Base-by-base conservation (phyloP, 2,797 vertebrate genomes). In the Coracias cyanogaster region DNA sequence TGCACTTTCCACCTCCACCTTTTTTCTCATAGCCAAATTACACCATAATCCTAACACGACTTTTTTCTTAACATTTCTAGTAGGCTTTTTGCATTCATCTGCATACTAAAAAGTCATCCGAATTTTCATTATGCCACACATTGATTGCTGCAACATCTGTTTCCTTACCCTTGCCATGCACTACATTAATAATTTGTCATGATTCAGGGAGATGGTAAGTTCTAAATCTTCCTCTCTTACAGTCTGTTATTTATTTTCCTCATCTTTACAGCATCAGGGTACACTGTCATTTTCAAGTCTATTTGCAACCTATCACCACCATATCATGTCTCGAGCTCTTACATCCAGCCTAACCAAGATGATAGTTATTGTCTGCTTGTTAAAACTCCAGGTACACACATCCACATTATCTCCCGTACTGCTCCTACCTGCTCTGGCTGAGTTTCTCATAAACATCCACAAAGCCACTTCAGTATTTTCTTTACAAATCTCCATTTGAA, bases 21-120 rank as follows among this genome's bases (percentile, higher is more conserved):
- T 89, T 80, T 91, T 82, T 84, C 54, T 86, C 60, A 55, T 45
- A 89, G 74, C 70, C 83, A 94, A 90, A 96, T 86, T 84, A 92
- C 58, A 60, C 92, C 28, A 4, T 48, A 86, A 93, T 86, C 64
- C 33, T 96, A 82, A 80, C 70, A 93, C 79, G 77, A 62, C 12
- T 93, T 81, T 71, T 37, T 77, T 39, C 14, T 15, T 79, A 90
- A 58, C 58, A 70, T 88, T 93, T 93, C 70, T 72, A 52, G 80
- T 83, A 62, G 70, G 17, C 37, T 86, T 92, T 82, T 57, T 92
- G 86, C 73, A 93, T 94, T 84, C 67, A 67, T 90, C 82, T 86
- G 74, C 92, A 66, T 93, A 66, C 39, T 80, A 89, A 92, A 94
- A 89, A 66, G 43, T 69, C 65, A 93, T 62, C 37, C 12, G 0